A percentile compares a stretch with the other conserved stretches of the same genome.
phyloP scores from a whole-genome alignment of 2,888 invertebrate genomes.

The Hydrotaea cyrtoneurina region DNA sequence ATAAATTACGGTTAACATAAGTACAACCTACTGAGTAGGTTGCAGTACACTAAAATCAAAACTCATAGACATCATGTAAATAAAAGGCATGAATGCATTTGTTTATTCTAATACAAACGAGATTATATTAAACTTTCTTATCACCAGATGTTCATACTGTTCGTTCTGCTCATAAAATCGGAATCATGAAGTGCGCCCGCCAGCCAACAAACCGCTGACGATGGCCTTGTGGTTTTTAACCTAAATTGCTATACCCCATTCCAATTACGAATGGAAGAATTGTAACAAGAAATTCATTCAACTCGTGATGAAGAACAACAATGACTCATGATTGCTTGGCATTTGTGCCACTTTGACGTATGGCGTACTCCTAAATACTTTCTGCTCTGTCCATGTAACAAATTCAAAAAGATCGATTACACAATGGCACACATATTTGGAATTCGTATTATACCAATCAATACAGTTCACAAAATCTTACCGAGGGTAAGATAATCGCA shows the following conservation, averaged over 20 bases:
- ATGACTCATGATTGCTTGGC: conserved; percentile 41
- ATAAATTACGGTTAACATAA: too few species aligned
- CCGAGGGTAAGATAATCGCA: too few species aligned
- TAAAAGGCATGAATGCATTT: neutral
- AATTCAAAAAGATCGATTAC: too few species aligned
- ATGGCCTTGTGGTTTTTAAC: conserved; percentile 32
- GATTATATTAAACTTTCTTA: conserved; percentile 20
- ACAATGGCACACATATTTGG: too few species aligned
- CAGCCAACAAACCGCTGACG: neutral
- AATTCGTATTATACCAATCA: too few species aligned
- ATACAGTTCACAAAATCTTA: too few species aligned
- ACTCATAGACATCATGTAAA: conserved; percentile 48
- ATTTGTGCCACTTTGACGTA: neutral
- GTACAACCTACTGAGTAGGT: too few species aligned
- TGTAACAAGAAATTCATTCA: conserved; percentile 44
- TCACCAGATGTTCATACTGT: conserved; percentile 16
- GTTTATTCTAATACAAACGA: conserved; percentile 17
- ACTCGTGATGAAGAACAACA: conserved; percentile 11
- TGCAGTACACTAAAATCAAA: neutral
- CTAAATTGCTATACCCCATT: conserved; percentile 46
- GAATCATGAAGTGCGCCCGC: neutral
- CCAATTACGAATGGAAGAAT: conserved; percentile 16
- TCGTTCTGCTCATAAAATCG: conserved; percentile 16
- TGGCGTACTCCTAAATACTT: neutral
- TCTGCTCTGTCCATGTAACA: too few species aligned